phyloP scores from a whole-genome alignment of 2,888 invertebrate genomes.

The Cerastis leucographa region DNA sequence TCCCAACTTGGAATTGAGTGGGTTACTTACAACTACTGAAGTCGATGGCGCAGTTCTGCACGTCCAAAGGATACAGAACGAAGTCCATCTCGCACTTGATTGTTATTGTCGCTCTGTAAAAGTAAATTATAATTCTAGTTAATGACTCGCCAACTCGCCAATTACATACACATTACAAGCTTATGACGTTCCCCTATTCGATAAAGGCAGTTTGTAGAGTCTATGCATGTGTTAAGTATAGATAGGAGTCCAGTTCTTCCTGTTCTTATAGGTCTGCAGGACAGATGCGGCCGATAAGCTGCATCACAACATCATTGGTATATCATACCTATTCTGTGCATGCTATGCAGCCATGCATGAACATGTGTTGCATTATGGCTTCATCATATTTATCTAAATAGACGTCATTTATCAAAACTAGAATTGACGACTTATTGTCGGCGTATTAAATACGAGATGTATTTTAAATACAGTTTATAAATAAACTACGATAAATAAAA shows the following conservation, averaged over 20 bases:
- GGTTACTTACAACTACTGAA: conserved; percentile 91
- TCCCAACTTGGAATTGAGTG: neutral
- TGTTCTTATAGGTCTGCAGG: too few species aligned
- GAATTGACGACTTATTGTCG: conserved; percentile 48
- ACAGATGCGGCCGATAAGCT: neutral
- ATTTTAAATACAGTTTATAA: conserved; percentile 43
- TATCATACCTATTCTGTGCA: neutral
- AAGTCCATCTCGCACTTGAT: conserved; percentile 93
- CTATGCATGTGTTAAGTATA: neutral
- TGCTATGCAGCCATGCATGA: neutral
- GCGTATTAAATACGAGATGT: conserved; percentile 36
- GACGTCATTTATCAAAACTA: conserved; percentile 37
- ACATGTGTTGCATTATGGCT: conserved; percentile 26
- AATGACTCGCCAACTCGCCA: neutral
- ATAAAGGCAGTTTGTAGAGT: neutral
- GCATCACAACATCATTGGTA: neutral
- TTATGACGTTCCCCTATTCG: neutral
- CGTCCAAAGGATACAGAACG: conserved; percentile 91
- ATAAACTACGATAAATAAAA: conserved; percentile 40
- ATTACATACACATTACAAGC: neutral
- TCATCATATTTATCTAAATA: conserved; percentile 35
- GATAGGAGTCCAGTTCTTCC: neutral
- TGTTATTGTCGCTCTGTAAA: conserved; percentile 91
- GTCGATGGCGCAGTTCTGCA: conserved; percentile 92
- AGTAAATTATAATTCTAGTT: conserved; percentile 41